A percentile compares a stretch with the other conserved stretches of the same genome.
phyloP scores from a whole-genome alignment of 2,797 vertebrate genomes.

The Oophaga sylvatica region DNA sequence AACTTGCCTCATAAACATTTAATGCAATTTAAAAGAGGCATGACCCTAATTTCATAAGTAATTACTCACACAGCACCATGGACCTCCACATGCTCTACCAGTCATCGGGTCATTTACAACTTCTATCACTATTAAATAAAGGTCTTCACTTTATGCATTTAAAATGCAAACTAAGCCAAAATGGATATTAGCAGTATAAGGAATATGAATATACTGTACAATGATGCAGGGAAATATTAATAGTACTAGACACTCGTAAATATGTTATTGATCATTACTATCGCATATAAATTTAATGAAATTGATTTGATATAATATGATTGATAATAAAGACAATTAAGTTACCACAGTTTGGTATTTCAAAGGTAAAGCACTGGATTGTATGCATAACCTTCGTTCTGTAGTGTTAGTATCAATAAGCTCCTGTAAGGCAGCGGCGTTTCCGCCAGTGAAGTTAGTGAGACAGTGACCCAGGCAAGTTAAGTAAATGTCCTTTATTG shows the following conservation, averaged over 20 bases:
- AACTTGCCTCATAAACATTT: constrained; percentile 44
- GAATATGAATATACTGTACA: background rate
- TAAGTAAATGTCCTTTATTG: too few species aligned
- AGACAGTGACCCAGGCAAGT: too few species aligned
- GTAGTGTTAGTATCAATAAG: too few species aligned
- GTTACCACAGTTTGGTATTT: background rate
- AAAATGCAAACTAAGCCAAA: background rate
- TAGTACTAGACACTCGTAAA: background rate
- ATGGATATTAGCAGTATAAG: background rate
- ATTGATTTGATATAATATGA: background rate
- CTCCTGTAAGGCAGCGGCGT: too few species aligned
- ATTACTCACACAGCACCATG: constrained; percentile 41
- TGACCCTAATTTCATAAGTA: constrained; percentile 55
- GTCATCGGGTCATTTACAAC: constrained; percentile 10
- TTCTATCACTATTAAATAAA: constrained; percentile 11
- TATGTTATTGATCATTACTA: background rate
- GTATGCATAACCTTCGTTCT: background rate
- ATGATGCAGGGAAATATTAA: background rate
- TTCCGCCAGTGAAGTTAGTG: too few species aligned
- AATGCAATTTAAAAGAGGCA: constrained; percentile 43
- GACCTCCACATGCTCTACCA: constrained; percentile 27
- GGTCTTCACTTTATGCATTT: constrained; percentile 6
- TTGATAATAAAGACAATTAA: background rate
- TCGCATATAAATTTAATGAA: background rate
- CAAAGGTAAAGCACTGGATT: background rate